These are phyloP conservation scores for Brenthis daphne DNA, from an alignment of 2,888 invertebrate species.

Conservation along the genomic window DNA sequence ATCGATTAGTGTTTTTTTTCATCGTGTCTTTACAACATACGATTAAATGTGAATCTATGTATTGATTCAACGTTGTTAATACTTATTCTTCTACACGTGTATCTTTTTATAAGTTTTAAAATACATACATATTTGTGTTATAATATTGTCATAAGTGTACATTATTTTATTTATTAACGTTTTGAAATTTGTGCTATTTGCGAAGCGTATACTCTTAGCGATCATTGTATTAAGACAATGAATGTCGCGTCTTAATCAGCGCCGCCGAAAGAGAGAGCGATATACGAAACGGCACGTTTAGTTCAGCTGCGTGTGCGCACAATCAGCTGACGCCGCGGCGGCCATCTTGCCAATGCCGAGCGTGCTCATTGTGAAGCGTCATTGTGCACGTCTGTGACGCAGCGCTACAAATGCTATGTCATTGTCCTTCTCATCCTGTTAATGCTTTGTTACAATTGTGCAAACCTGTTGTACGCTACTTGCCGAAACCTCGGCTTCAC, in stretches of 20 bases:
- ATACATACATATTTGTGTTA: too few species aligned
- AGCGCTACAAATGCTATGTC: constrained; percentile 70
- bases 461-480: constrained; percentile 48
- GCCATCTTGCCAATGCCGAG: constrained; percentile 78
- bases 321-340: constrained; percentile 77
- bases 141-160: too few species aligned
- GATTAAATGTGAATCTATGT: too few species aligned
- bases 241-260: constrained; percentile 34
- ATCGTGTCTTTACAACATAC: too few species aligned
- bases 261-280: constrained; percentile 62
- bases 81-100: too few species aligned
- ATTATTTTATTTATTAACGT: neutral
- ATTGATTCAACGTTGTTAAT: too few species aligned
- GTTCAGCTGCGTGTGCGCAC: constrained; percentile 73
- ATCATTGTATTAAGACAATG: constrained; percentile 32
- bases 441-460: constrained; percentile 51
- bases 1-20: too few species aligned
- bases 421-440: constrained; percentile 64
- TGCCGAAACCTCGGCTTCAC: constrained; percentile 37
- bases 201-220: constrained; percentile 9
- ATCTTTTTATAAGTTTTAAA: too few species aligned
- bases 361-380: constrained; percentile 73
- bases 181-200: constrained; percentile 6
- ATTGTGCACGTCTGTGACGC: constrained; percentile 71
- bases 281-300: constrained; percentile 48